phyloP scores from a whole-genome alignment of 2,113 vertebrate genomes.

The Bufo bufo region DNA sequence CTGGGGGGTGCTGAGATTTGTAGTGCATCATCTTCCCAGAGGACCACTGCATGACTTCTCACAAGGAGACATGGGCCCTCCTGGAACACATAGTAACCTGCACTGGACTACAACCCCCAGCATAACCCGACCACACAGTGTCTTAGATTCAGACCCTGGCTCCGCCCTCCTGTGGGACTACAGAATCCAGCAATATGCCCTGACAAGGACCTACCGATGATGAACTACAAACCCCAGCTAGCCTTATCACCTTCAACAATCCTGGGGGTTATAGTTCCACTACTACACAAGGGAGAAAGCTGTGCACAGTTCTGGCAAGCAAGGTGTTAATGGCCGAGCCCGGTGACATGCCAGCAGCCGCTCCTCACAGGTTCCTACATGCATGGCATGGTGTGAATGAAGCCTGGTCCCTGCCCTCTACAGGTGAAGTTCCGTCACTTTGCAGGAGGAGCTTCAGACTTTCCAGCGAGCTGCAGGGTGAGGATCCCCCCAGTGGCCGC shows the following conservation, averaged over 20 bases:
- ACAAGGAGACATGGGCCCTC: no score
- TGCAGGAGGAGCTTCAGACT: neutral
- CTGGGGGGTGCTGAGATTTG: neutral
- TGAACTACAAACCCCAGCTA: neutral
- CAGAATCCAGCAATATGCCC: neutral
- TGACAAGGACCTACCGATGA: no score
- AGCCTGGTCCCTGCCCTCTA: neutral
- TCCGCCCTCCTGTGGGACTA: neutral
- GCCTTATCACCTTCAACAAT: neutral
- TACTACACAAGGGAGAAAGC: neutral
- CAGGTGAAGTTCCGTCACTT: neutral
- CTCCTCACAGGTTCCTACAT: conserved; percentile 21
- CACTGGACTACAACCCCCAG: neutral
- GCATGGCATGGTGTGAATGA: conserved; percentile 36
- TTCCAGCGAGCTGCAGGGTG: neutral
- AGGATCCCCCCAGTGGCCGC: conserved; percentile 62
- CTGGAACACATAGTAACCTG: neutral
- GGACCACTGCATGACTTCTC: no score
- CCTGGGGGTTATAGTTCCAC: neutral
- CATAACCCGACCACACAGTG: neutral
- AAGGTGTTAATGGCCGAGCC: conserved; percentile 30
- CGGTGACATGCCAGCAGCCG: neutral
- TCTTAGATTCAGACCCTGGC: no score
- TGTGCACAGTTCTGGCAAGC: neutral
- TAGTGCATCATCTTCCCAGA: neutral